These are phyloP conservation scores for Plebejus melissa DNA, from an alignment of 2,888 invertebrate species.

Conservation along the genomic window DNA sequence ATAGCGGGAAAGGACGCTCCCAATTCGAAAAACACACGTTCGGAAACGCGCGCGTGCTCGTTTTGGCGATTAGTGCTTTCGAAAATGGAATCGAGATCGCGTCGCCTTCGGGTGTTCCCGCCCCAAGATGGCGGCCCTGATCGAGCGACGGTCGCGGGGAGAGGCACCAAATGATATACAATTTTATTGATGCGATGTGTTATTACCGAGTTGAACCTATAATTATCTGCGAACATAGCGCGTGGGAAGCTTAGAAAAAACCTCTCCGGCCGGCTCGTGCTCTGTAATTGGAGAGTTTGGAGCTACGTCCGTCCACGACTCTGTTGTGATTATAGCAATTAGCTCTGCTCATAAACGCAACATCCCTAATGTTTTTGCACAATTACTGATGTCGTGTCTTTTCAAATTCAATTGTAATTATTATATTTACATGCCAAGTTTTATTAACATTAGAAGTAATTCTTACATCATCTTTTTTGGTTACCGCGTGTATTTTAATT, in stretches of 20 bases:
- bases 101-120: constrained; percentile 74
- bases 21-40: constrained; percentile 77
- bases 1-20: constrained; percentile 68
- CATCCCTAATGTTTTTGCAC: constrained; percentile 32
- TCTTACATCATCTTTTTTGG: too few species aligned
- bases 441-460: not conserved
- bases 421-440: not conserved
- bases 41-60: constrained; percentile 70
- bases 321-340: constrained; percentile 55
- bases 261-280: constrained; percentile 68
- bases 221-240: constrained; percentile 69
- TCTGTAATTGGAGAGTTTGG: constrained; percentile 60
- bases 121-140: constrained; percentile 78
- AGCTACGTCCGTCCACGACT: constrained; percentile 58
- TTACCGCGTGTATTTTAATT: too few species aligned
- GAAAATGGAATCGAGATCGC: constrained; percentile 76
- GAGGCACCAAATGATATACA: constrained; percentile 74
- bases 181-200: constrained; percentile 77
- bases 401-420: not conserved
- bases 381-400: not conserved
- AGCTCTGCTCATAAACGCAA: constrained; percentile 41
- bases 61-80: constrained; percentile 76
- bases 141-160: constrained; percentile 71
- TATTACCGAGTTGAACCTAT: constrained; percentile 73
- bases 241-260: constrained; percentile 78